Conservation (phyloP, 2,888 invertebrate species). For the Zele albiditarsus region DNA sequence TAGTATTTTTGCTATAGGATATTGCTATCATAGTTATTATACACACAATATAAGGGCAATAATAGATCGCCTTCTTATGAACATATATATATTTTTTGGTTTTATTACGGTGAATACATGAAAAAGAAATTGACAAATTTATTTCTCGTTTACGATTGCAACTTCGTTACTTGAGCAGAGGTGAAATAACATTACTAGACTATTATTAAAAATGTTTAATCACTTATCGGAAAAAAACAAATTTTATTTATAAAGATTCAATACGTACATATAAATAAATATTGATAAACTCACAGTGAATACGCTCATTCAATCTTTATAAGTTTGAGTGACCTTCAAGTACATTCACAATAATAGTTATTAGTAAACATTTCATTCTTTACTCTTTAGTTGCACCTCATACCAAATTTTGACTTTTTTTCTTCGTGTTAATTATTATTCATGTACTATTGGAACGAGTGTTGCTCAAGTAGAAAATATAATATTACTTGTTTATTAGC, state of each 20-base stretch:
- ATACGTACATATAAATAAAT: not conserved
- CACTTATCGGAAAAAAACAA: not conserved
- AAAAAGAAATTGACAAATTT: not conserved
- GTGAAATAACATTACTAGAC: not conserved
- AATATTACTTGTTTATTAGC: slow-evolving; percentile 37
- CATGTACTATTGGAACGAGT: slow-evolving; percentile 9
- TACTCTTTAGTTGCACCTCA: not conserved
- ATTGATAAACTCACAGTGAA: not conserved
- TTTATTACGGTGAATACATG: not conserved
- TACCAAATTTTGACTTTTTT: not conserved
- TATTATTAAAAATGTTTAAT: not conserved
- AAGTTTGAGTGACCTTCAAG: not conserved
- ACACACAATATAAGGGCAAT: slow-evolving; percentile 27
- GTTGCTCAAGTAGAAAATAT: slow-evolving; percentile 46
- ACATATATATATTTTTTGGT: not conserved
- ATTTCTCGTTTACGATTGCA: not conserved
- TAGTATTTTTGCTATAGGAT: slow-evolving; percentile 55
- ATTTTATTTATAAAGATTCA: not conserved
- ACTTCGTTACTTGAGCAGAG: not conserved
- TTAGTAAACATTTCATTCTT: not conserved
- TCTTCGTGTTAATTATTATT: not conserved
- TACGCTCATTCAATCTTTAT: too few species aligned
- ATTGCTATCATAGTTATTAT: slow-evolving; percentile 45
- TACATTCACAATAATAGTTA: not conserved
- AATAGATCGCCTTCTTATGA: not conserved